phyloP scores from a whole-genome alignment of 2,113 vertebrate genomes.

The Nyctibius bracteatus region DNA sequence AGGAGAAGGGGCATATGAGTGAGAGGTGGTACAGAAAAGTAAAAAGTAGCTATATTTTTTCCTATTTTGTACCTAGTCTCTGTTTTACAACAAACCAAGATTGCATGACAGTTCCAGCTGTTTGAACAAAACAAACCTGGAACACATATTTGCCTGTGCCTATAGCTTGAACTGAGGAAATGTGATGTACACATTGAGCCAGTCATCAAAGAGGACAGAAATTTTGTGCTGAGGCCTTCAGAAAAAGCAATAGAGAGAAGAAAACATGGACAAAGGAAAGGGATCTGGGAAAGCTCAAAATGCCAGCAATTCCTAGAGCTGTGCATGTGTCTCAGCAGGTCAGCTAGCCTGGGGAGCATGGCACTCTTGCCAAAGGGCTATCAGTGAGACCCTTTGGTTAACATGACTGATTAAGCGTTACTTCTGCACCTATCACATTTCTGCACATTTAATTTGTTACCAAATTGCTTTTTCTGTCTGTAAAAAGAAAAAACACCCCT shows the following conservation, averaged over 20 bases:
- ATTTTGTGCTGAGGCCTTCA: not conserved
- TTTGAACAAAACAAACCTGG: not conserved
- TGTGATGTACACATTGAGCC: not conserved
- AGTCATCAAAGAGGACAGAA: not conserved
- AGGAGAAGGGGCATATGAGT: not conserved
- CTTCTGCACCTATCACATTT: not conserved
- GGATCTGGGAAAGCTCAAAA: not conserved
- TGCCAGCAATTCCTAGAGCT: not conserved
- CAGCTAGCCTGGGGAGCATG: not conserved
- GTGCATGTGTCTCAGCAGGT: not conserved
- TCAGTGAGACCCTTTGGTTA: not conserved
- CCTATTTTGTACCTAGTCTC: not conserved
- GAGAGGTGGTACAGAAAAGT: not conserved
- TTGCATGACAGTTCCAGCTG: not conserved
- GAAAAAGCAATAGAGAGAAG: not conserved
- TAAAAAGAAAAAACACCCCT: not conserved
- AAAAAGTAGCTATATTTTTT: not conserved
- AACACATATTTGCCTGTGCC: not conserved
- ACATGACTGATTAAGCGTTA: not conserved
- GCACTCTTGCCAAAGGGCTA: not conserved
- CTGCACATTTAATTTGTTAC: not conserved
- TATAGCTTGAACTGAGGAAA: not conserved
- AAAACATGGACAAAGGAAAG: not conserved
- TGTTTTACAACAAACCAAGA: not conserved
- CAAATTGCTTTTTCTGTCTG: not conserved